Conservation (phyloP, 2,797 vertebrate species). For the Furcifer pardalis region DNA sequence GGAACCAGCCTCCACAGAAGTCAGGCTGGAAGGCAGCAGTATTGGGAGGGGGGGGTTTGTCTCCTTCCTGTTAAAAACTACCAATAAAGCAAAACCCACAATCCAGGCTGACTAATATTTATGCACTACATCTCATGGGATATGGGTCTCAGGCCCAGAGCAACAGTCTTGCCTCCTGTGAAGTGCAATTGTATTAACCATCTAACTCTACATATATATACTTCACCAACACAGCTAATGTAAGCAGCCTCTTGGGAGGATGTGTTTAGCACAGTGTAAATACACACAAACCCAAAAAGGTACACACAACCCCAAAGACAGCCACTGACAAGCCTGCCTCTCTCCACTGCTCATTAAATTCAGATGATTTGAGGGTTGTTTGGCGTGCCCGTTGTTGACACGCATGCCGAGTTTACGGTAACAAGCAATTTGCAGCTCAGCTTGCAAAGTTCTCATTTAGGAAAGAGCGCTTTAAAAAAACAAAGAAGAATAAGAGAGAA, state of each 20-base stretch:
- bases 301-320: too few species aligned
- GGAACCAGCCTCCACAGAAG: neutral
- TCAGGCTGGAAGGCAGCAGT: neutral
- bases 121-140: neutral
- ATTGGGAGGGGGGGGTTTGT: neutral
- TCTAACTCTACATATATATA: slow-evolving; percentile 8
- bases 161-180: slow-evolving; percentile 10
- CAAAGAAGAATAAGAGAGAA: neutral
- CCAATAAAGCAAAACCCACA: neutral
- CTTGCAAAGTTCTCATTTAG: slow-evolving; percentile 36
- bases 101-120: neutral
- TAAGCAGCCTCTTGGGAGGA: neutral
- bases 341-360: neutral
- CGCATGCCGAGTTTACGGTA: slow-evolving; percentile 24
- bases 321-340: neutral
- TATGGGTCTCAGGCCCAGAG: slow-evolving; percentile 8
- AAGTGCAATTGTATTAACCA: slow-evolving; percentile 37
- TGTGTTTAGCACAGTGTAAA: neutral
- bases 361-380: slow-evolving; percentile 36
- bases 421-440: slow-evolving; percentile 51
- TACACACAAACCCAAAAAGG: neutral
- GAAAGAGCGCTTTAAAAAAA: neutral
- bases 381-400: neutral
- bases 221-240: slow-evolving; percentile 24
- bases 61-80: slow-evolving; percentile 1